Base-by-base conservation (phyloP, 2,113 vertebrate species). In the Callipepla californica region DNA sequence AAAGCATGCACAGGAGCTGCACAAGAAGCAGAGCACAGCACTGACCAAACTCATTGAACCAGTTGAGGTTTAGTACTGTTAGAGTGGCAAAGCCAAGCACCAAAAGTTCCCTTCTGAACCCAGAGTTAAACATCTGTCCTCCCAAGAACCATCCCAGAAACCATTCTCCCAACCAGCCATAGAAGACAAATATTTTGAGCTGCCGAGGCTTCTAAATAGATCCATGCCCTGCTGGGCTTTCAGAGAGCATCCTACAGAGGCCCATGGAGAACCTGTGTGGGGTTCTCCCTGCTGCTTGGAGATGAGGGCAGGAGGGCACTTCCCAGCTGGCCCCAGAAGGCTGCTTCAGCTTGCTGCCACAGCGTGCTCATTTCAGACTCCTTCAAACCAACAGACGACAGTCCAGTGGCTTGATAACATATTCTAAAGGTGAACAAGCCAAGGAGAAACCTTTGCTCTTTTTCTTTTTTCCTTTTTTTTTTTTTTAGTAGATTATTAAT, bases 351-450 rank as follows among this genome's bases (percentile, higher is more conserved):
- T 26, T 4, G 57, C 72, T 85, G 82, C 8, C 5, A n/a, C 57
- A 83, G 91, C 79, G 68, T 1, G 1, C 68, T 80, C 72, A 38
- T 61, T 79, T 70, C 70, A 19, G 51, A 21, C 81, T 80, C 69
- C 80, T 67, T 87, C 82, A 83, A 82, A 83, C 77, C 68, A 72
- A 53, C 67, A 78, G 55, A 85, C 45, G 38, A 81, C 50, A 47
- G 81, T 75, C 77, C 67, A 73, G 44, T 80, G 66, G 69, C 40
- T 86, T 67, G 47, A 38, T 87, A 88, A 34, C 23, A 53, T 77
- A 76, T 87, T 94, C 94, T 92, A 90, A 92, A 91, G 23, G 78
- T 87, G 96, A 94, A 95, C 80, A 94, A 96, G 85, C 63, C 59
- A 80, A 82, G 63, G 40, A 90, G 47, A 92, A 94, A 30, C 25